Evolutionary conservation across 1,140 invertebrate genomes (phyloP).

Genomic region (Oscheius sp.): DNA sequence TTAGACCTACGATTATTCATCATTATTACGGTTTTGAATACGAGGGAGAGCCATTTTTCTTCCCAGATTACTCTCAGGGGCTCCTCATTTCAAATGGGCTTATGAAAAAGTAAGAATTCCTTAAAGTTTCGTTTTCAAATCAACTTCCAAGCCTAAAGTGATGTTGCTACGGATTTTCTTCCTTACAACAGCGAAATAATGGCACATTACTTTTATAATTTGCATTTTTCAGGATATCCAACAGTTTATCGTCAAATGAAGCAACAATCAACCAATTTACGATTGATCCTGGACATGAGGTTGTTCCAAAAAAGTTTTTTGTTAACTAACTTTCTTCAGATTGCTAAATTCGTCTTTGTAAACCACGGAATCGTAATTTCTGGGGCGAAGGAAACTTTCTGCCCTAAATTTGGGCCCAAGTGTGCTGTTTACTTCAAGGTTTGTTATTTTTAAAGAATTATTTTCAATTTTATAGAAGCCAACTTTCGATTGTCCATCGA

Average conservation of each 20-base stretch:
- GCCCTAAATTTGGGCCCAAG: background rate
- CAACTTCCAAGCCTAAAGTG: background rate
- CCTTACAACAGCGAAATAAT: too few species aligned
- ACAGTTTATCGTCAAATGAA: background rate
- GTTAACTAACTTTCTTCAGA: too few species aligned
- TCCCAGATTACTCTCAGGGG: conserved; percentile 36
- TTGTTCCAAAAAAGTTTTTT: too few species aligned
- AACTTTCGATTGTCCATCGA: conserved; percentile 12
- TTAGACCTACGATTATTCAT: conserved; percentile 44
- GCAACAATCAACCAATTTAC: conserved; percentile 14
- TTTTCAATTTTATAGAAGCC: background rate
- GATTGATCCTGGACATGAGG: conserved; percentile 38
- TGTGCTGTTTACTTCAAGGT: background rate
- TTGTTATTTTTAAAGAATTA: background rate
- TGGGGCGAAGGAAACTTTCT: background rate
- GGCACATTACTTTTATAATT: background rate
- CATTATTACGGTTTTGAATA: conserved; percentile 35
- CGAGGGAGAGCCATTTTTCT: conserved; percentile 27
- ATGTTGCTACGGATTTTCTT: too few species aligned
- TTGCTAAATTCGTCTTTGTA: conserved; percentile 2
- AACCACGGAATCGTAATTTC: background rate
- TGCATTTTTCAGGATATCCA: background rate
- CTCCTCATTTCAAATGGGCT: conserved; percentile 21
- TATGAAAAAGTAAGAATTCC: conserved; percentile 16
- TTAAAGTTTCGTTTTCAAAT: conserved; percentile 5